phyloP scores from a whole-genome alignment of 2,113 vertebrate genomes.

The Sapajus apella region DNA sequence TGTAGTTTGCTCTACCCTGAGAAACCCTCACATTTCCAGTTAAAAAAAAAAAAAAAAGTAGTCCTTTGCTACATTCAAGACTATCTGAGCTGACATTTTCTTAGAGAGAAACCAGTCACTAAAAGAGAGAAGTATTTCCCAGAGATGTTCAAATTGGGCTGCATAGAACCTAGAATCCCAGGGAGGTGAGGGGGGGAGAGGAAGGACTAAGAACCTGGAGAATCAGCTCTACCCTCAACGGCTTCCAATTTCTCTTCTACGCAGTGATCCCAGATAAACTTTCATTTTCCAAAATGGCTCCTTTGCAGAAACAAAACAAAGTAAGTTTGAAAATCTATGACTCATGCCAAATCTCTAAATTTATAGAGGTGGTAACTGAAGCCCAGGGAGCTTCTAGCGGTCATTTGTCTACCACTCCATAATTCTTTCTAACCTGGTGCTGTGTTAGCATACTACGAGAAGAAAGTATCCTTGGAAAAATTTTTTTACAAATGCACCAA shows the following conservation, averaged over 20 bases:
- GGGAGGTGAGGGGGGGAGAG: fast-evolving
- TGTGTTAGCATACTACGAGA: background rate
- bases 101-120: background rate
- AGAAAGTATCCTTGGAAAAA: background rate
- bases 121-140: background rate
- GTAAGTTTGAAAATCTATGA: conserved; percentile 39
- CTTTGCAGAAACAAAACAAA: conserved; percentile 56
- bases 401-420: background rate
- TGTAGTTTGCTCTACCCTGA: background rate
- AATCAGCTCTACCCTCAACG: background rate
- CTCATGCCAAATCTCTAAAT: conserved; percentile 39
- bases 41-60: background rate
- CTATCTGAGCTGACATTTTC: background rate
- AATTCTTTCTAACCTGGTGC: background rate
- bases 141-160: background rate
- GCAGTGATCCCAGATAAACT: conserved; percentile 25
- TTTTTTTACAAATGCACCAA: background rate
- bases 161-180: background rate
- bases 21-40: background rate
- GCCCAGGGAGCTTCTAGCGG: background rate
- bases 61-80: background rate
- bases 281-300: conserved; percentile 35
- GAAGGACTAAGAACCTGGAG: fast-evolving
- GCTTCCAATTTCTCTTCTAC: background rate
- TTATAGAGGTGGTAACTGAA: conserved; percentile 1